Evolutionary conservation across 1,140 invertebrate genomes (phyloP).

Genomic region (Trichonephila inaurata): DNA sequence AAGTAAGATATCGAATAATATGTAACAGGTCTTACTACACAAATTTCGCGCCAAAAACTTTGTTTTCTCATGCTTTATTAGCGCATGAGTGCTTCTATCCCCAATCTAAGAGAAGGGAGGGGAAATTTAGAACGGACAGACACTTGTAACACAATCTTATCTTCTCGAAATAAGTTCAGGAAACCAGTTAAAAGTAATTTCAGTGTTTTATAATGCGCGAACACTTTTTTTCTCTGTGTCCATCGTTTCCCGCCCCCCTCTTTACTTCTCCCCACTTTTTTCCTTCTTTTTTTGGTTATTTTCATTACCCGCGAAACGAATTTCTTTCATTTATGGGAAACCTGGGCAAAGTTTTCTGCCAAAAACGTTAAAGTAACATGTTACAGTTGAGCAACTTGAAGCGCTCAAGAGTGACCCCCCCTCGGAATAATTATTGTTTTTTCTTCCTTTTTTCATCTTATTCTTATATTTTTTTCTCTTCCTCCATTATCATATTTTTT

Average conservation of each 20-base stretch:
- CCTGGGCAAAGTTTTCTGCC: not conserved
- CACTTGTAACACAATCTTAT: constrained; percentile 66
- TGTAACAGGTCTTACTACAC: not conserved
- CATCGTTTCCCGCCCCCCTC: not conserved
- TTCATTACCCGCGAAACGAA: constrained; percentile 40
- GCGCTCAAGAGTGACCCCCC: constrained; percentile 44
- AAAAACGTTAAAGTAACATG: constrained; percentile 60
- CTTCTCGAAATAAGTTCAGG: constrained; percentile 56
- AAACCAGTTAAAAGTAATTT: constrained; percentile 71
- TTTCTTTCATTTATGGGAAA: constrained; percentile 61
- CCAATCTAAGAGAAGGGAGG: not conserved
- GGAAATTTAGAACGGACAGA: constrained; percentile 36
- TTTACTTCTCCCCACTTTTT: not conserved
- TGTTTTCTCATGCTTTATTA: constrained; percentile 55
- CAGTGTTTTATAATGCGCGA: constrained; percentile 70
- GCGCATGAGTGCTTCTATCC: constrained; percentile 42
- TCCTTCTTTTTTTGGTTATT: constrained; percentile 26
- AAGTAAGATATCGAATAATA: no score
- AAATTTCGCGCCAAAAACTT: constrained; percentile 52
- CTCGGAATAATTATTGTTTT: constrained; percentile 42
- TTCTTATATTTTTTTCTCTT: not conserved
- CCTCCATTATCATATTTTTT: no score
- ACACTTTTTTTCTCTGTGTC: constrained; percentile 48
- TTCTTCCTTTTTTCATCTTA: constrained; percentile 4
- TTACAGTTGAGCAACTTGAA: constrained; percentile 58